Evolutionary conservation across 2,113 vertebrate species (phyloP).

Genomic region (Delphinus delphis): DNA sequence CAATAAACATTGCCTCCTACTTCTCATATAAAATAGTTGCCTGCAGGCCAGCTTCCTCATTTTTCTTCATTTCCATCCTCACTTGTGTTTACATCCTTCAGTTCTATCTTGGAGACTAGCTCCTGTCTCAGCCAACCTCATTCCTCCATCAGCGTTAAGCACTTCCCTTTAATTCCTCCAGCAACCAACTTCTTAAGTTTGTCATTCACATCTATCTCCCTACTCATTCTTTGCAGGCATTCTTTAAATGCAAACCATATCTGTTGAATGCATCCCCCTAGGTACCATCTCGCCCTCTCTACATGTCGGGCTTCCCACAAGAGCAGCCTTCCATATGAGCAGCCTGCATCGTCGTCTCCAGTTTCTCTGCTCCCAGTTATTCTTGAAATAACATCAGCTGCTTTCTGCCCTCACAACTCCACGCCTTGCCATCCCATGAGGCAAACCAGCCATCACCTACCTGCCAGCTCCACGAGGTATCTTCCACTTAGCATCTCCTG

Average conservation of each 20-base stretch:
- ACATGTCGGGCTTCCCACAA: background rate
- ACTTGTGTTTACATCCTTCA: background rate
- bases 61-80: background rate
- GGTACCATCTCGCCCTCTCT: background rate
- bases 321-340: background rate
- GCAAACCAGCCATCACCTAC: background rate
- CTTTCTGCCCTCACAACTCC: background rate
- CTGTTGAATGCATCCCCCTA: background rate
- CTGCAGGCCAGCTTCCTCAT: background rate
- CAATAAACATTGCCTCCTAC: background rate
- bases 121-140: background rate
- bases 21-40: background rate
- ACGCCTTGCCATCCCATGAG: accelerated
- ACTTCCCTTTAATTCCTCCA: background rate
- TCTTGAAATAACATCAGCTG: background rate
- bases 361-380: background rate
- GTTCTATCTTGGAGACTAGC: background rate
- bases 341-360: background rate
- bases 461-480: background rate
- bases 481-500: background rate
- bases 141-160: background rate
- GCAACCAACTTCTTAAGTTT: background rate
- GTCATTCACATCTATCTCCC: background rate
- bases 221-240: background rate
- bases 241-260: background rate